phyloP scores from a whole-genome alignment of 2,888 invertebrate genomes.

The Falcaria lacertinaria region DNA sequence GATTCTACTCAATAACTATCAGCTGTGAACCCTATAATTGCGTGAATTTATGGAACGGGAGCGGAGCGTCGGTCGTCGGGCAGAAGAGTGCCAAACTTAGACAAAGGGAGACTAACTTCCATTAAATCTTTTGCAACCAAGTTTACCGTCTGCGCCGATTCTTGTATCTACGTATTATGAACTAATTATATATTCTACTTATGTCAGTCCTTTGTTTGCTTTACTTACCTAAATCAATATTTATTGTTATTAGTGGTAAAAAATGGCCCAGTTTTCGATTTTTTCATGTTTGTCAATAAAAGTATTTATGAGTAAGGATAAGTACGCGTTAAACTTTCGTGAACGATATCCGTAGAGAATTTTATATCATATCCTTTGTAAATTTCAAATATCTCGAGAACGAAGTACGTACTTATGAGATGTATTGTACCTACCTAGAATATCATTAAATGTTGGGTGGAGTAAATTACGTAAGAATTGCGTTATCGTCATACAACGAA shows the following conservation, averaged over 20 bases:
- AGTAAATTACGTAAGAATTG: slow-evolving; percentile 21
- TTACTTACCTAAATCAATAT: too few species aligned
- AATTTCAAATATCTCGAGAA: background rate
- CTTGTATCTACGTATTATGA: slow-evolving; percentile 34
- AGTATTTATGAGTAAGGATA: too few species aligned
- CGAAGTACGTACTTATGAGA: too few species aligned
- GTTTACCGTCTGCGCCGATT: slow-evolving; percentile 57
- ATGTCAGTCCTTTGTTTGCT: too few species aligned
- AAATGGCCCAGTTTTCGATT: too few species aligned
- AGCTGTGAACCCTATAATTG: slow-evolving; percentile 40
- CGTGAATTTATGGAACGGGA: slow-evolving; percentile 59
- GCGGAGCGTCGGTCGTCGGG: slow-evolving; percentile 48
- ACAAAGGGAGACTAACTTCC: slow-evolving; percentile 75
- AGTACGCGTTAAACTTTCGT: too few species aligned
- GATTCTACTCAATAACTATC: too few species aligned
- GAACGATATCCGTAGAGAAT: too few species aligned
- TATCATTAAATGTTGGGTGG: slow-evolving; percentile 9
- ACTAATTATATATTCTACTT: slow-evolving; percentile 20
- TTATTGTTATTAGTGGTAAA: too few species aligned
- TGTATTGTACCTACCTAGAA: background rate
- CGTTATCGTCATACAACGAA: slow-evolving; percentile 22
- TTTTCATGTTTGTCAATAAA: too few species aligned
- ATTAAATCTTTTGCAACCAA: slow-evolving; percentile 78
- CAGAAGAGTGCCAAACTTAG: slow-evolving; percentile 71
- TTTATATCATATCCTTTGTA: too few species aligned